phyloP scores from a whole-genome alignment of 2,888 invertebrate species.

The Tetramorium bicarinatum region DNA sequence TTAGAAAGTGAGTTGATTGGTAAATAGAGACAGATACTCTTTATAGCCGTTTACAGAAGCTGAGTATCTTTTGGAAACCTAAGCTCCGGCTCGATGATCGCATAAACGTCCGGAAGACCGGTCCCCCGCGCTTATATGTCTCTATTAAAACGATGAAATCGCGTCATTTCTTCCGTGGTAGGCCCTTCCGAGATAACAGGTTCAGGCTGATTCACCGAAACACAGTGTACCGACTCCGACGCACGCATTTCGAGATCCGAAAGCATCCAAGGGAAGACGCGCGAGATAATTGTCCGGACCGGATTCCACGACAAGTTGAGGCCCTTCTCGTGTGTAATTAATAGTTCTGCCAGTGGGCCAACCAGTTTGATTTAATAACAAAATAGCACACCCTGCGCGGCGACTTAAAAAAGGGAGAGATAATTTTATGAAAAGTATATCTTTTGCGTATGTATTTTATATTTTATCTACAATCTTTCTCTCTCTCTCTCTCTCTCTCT shows the following conservation, averaged over 20 bases:
- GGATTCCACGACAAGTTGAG: constrained; percentile 80
- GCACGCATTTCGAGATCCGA: background rate
- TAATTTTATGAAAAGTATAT: constrained; percentile 1
- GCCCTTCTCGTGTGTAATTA: constrained; percentile 81
- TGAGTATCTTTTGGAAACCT: background rate
- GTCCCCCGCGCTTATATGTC: constrained; percentile 35
- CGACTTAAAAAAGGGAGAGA: background rate
- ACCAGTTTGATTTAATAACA: constrained; percentile 23
- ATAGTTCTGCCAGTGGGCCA: constrained; percentile 78
- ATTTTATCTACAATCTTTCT: background rate
- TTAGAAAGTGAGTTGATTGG: background rate
- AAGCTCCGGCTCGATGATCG: constrained; percentile 1
- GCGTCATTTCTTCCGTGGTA: constrained; percentile 35
- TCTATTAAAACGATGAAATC: constrained; percentile 56
- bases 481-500: too few relatives aligned
- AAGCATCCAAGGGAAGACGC: constrained; percentile 49
- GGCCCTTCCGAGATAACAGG: constrained; percentile 59
- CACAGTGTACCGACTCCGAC: background rate
- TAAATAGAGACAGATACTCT: background rate
- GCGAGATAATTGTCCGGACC: constrained; percentile 83
- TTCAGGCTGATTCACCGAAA: constrained; percentile 53
- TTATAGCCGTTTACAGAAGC: background rate
- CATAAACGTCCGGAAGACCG: constrained; percentile 21
- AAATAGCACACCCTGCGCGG: constrained; percentile 1
- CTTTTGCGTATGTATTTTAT: background rate